Base-by-base conservation (phyloP, 1,140 invertebrate genomes). In the Trichogramma pretiosum region DNA sequence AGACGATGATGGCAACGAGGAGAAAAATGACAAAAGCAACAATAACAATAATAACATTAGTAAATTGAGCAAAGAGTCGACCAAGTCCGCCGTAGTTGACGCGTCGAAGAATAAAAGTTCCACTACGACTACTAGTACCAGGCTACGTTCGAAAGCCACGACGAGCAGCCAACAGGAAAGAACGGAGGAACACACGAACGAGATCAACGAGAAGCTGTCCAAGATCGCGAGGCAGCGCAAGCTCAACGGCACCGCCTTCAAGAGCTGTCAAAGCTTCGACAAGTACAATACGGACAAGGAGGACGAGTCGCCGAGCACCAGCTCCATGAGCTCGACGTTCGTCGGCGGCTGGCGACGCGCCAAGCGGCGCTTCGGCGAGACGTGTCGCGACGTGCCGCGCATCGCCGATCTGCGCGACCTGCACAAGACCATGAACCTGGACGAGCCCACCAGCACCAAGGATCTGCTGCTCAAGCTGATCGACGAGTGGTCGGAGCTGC, bases 401-500 rank as follows among this genome's bases (percentile, higher is more conserved):
- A 68, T 70, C 16, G 64, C 65, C 5, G 68, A 60, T 37, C 48
- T 71, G 4, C 60, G 56, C 2, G 55, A 69, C 22, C 17, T 71
- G 3, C 70, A 71, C 45, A 65, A 69, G 26, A 63, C 53, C 41
- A 52, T 69, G 45, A 69, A 62, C 43, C 49, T 72, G 3, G 63
- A 72, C 17, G 70, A 72, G 18, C 68, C 68, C 5, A 54, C 59
- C 5, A 81, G 78, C 50, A 82, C 82, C 9, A 85, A 86, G 64
- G 80, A 86, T 60, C 70, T 85, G 16, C 61, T 87, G 22, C 59
- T 86, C 16, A 79, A 84, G 63, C 64, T 87, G 33, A 60, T 87
- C 24, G 81, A 83, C 45, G 82, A 85, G 62, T 85, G 82, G 80
- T 39, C 44, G 16, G 81, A 81, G 2, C 80, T 82, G 36, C 73